phyloP scores from a whole-genome alignment of 92 coral and sea anemone species.

The Parazoanthus darwini region DNA sequence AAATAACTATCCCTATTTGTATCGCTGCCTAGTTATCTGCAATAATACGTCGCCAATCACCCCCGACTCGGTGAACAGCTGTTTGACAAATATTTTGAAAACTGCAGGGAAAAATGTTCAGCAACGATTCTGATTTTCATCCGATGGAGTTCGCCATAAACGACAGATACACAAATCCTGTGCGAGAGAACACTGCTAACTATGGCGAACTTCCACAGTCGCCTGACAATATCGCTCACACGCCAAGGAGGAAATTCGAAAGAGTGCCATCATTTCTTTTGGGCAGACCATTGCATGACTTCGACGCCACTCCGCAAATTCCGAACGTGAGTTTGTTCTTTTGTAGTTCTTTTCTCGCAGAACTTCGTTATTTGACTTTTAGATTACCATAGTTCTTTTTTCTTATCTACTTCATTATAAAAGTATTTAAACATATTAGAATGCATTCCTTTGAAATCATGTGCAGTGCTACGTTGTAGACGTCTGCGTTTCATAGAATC shows the following conservation, averaged over 20 bases:
- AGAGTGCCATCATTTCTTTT: slow-evolving; percentile 68
- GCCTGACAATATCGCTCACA: neutral
- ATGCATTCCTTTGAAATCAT: too few species aligned
- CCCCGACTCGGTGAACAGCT: neutral
- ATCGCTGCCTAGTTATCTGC: too few species aligned
- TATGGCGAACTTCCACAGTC: neutral
- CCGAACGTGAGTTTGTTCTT: slow-evolving; percentile 4
- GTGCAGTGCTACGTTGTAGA: too few species aligned
- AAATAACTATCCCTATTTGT: too few species aligned
- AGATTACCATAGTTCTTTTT: too few species aligned
- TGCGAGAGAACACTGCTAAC: neutral
- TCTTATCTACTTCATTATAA: neutral
- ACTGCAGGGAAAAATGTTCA: slow-evolving; percentile 29
- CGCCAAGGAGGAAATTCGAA: neutral
- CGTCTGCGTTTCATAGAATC: too few species aligned
- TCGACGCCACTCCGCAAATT: slow-evolving; percentile 62
- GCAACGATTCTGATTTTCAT: neutral
- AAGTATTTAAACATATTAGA: too few species aligned
- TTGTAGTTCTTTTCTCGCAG: neutral
- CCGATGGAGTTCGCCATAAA: slow-evolving; percentile 10
- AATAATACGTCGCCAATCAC: neutral
- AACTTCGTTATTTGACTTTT: neutral
- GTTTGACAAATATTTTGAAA: neutral
- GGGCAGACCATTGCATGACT: slow-evolving; percentile 76
- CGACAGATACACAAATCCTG: neutral